Base-by-base conservation (phyloP, 2,113 vertebrate genomes). In the Euleptes europaea region DNA sequence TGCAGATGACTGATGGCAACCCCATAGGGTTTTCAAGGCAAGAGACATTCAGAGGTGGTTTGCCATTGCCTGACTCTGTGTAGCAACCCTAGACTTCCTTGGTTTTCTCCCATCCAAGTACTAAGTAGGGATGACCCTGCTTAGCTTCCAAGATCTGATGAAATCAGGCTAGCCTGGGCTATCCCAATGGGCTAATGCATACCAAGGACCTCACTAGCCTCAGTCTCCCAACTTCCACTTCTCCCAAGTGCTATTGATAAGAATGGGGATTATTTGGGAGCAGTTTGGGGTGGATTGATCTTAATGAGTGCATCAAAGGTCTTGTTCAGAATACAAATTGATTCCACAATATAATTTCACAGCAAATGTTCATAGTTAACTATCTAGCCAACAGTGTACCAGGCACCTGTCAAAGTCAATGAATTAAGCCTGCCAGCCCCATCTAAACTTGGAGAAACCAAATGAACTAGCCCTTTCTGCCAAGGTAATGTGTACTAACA, bases 401-500 rank as follows among this genome's bases (percentile, higher is more conserved):
- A 88, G 85, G 85, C 72, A 47, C 12, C 65, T 63, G 42, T 2
- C 86, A 78, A 85, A 89, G 93, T 89, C 82, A 90, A 90, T 77
- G 51, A 89, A 89, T 87, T 74, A 90, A 93, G 74, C 82, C 90
- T 75, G 54, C 67, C 65, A 40, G 28, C 19, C n/a, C 54, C 35
- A 75, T 87, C 89, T 89, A 87, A 92, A 90, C 89, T 82, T 90
- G 73, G 87, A 5, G 74, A 89, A 86, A 47, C 88, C 66, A 4
- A 70, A 74, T 83, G 93, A 51, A 92, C 92, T 90, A 82, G 84
- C 63, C 79, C 86, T 88, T 90, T 87, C 89, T 2, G 57, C 93
- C 74, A 92, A 93, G 92, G 91, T 92, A 91, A 92, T 91, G 93
- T 42, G 74, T 84, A 87, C 87, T 91, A 93, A 92, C 89, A 87